Evolutionary conservation across 2,113 vertebrate genomes (phyloP).

Genomic region (Myiopsitta monachus): DNA sequence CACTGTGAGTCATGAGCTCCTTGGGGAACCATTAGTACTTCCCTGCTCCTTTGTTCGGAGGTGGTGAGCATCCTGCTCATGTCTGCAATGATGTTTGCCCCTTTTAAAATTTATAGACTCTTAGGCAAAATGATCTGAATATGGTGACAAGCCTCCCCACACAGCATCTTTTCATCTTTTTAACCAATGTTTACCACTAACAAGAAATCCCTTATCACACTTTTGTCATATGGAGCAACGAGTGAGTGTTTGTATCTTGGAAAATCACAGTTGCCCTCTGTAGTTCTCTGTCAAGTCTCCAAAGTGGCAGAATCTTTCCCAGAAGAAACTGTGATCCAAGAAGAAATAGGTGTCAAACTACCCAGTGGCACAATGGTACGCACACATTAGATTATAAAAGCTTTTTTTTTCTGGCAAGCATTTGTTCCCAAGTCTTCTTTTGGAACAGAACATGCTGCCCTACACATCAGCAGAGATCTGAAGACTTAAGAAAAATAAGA

Average conservation of each 20-base stretch:
- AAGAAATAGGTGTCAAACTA: constrained; percentile 43
- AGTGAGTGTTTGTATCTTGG: not conserved
- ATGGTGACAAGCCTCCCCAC: not conserved
- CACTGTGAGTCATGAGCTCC: not conserved
- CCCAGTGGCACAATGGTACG: not conserved
- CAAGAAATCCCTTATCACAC: not conserved
- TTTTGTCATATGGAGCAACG: not conserved
- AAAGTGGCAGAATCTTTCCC: not conserved
- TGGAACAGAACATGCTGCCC: constrained; percentile 49
- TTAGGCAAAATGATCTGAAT: not conserved
- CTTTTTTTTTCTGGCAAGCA: constrained; percentile 9
- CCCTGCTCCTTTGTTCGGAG: not conserved
- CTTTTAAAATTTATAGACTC: not conserved
- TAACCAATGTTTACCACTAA: not conserved
- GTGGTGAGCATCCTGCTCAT: not conserved
- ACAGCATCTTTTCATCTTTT: not conserved
- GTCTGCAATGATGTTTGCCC: not conserved
- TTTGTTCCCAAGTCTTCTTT: constrained; percentile 34
- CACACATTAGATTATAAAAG: constrained; percentile 7
- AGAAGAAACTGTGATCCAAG: not conserved
- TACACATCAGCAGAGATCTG: constrained; percentile 26
- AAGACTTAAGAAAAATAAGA: constrained; percentile 30
- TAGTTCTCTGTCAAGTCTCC: not conserved
- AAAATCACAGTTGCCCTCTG: not conserved
- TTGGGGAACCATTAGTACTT: not conserved